phyloP scores from a whole-genome alignment of 2,888 invertebrate genomes.

The Gisinianus flammeolus region DNA sequence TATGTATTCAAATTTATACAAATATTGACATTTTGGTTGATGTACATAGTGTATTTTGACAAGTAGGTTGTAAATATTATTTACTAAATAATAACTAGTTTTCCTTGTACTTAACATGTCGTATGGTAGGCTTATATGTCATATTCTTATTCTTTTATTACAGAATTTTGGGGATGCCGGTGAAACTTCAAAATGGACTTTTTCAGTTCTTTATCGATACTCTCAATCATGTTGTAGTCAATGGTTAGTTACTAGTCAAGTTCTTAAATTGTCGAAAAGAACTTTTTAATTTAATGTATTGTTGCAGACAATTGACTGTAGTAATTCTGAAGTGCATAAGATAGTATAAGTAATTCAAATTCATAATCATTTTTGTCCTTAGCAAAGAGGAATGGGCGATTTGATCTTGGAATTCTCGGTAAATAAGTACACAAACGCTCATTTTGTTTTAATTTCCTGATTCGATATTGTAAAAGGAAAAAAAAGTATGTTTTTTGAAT shows the following conservation, averaged over 20 bases:
- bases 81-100: no score
- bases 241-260: no score
- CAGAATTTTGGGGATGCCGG: constrained; percentile 93
- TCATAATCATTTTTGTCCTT: no score
- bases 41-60: not conserved
- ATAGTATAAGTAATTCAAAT: no score
- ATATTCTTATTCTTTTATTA: not conserved
- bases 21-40: constrained; percentile 2
- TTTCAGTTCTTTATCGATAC: constrained; percentile 99
- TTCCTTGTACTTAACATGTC: no score
- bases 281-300: no score
- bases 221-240: constrained; percentile 84
- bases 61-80: no score
- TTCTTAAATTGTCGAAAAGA: no score
- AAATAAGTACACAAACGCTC: constrained; percentile 42
- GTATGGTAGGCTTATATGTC: no score
- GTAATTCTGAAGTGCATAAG: no score
- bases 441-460: no score
- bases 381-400: constrained; percentile 93
- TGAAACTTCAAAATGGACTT: constrained; percentile 92
- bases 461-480: not conserved
- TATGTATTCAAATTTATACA: not conserved
- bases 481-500: not conserved
- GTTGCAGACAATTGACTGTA: no score
- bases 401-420: constrained; percentile 89